Evolutionary conservation across 2,797 vertebrate genomes (phyloP), one percentile per base, ranked within the genome.

Genomic region (Tapirus indicus): DNA sequence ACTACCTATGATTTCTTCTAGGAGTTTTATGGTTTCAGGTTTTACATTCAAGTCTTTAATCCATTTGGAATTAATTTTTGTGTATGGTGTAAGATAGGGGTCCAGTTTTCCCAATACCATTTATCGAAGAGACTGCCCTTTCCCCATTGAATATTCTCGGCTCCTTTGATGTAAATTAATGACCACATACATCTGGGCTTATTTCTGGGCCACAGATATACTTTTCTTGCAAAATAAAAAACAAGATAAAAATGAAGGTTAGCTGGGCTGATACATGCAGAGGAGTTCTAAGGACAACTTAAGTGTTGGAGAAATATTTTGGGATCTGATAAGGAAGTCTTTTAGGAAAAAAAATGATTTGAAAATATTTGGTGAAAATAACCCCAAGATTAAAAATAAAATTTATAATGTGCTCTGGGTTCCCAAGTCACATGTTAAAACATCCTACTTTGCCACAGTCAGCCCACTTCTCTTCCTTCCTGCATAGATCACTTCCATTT

Each of bases 361-460:
- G 7, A 90, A 91, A 92, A 88, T 74, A 90, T 79, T 68, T 86
- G 35, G 38, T 29, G 14, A 82, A 78, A 88, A 87, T 77, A 32
- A 97, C 77, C 79, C 29, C 13, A 69, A 83, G 14, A 71, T 80
- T 87, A 60, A 89, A 93, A 95, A 68, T 35, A 58, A 68, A 71
- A 94, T 17, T 44, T 64, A 35, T 85, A 88, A 77, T 8, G 35
- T 66, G 41, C 58, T 62, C 82, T 16, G 2, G 66, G 6, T 47
- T 82, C 79, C 52, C 41, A 80, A 75, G 62, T 71, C n/a, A 64
- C 12, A 49, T 66, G 14, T 23, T 80, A 85, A 95, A 85, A 89
- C 20, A 14, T 29, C 20, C 1, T 11, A 20, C 49, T 90, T 91
- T 78, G 62, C 17, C 62, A 62, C 9, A 56, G 0, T 2, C 29